These are phyloP conservation scores for Cynopterus sphinx DNA, from an alignment of 2,797 vertebrate species.

Conservation along the genomic window DNA sequence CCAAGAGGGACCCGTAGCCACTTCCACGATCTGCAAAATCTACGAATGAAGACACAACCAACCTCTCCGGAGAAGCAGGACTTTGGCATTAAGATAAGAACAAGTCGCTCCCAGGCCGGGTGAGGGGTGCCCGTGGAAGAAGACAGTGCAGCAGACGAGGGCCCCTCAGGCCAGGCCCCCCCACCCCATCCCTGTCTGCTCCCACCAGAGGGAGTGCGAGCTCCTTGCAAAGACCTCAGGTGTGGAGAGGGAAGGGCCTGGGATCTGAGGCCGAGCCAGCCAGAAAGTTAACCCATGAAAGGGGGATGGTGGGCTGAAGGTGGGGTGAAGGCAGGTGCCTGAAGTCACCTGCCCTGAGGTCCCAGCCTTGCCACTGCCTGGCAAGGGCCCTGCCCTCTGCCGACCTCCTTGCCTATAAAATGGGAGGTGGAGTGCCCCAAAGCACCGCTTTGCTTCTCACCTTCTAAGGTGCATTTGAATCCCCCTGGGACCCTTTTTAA, in stretches of 20 bases:
- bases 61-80: background rate
- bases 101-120: background rate
- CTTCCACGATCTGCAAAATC: background rate
- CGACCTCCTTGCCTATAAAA: background rate
- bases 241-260: background rate
- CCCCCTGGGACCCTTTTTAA: background rate
- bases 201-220: constrained; percentile 61
- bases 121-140: background rate
- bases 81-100: too few species aligned
- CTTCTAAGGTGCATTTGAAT: background rate
- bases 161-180: background rate
- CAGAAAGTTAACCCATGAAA: fast-evolving
- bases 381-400: background rate
- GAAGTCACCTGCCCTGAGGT: background rate
- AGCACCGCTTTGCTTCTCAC: background rate
- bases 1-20: background rate
- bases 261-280: background rate
- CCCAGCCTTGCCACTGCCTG: background rate
- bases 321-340: background rate
- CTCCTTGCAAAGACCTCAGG: background rate
- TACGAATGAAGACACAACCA: background rate
- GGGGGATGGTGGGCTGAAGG: fast-evolving
- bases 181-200: background rate
- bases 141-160: too few species aligned
- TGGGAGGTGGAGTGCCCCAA: background rate